Conservation (phyloP, 2,888 invertebrate species). For the Lucinisca nassula region DNA sequence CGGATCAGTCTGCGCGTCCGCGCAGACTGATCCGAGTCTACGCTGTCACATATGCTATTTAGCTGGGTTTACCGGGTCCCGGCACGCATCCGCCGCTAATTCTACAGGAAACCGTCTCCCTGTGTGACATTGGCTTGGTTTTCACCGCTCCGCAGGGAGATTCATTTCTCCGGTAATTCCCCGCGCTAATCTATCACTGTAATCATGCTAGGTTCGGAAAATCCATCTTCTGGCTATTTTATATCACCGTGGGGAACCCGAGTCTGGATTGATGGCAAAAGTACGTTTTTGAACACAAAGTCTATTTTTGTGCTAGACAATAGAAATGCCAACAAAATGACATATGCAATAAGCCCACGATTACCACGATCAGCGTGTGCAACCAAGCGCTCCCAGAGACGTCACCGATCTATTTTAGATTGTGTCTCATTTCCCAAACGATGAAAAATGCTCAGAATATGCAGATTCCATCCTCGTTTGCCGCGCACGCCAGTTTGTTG, state of each 20-base stretch:
- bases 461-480: background rate
- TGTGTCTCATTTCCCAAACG: too few relatives aligned
- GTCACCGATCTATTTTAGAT: too few relatives aligned
- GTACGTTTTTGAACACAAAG: conserved; percentile 15
- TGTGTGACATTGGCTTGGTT: conserved; percentile 71
- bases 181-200: conserved; percentile 79
- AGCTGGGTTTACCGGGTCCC: too few relatives aligned
- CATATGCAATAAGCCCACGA: too few relatives aligned
- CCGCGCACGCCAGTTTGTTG: background rate
- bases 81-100: conserved; percentile 52
- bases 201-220: conserved; percentile 76
- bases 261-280: conserved; percentile 31
- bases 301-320: too few relatives aligned
- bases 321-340: too few relatives aligned
- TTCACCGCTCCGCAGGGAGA: conserved; percentile 68
- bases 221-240: conserved; percentile 74
- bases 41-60: too few relatives aligned
- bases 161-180: conserved; percentile 70
- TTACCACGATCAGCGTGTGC: too few relatives aligned
- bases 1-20: too few relatives aligned
- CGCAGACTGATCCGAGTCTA: too few relatives aligned
- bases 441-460: too few relatives aligned
- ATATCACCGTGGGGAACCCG: conserved; percentile 67
- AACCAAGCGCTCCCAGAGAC: too few relatives aligned
- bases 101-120: conserved; percentile 72